Evolutionary conservation across 2,797 vertebrate species (phyloP).

Genomic region (Allochrocebus solatus): DNA sequence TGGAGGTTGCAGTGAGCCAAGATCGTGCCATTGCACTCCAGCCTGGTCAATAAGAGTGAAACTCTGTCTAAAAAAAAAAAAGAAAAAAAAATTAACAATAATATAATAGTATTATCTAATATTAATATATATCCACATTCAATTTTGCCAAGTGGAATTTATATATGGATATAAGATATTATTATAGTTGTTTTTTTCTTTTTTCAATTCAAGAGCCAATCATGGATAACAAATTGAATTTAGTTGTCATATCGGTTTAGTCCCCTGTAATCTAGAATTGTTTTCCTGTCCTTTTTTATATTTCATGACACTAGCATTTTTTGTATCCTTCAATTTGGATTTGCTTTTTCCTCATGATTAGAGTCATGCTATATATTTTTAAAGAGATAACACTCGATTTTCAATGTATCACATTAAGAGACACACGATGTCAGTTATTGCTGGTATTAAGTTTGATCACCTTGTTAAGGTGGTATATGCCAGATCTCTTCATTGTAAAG

Average conservation of each 20-base stretch:
- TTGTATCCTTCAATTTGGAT: neutral
- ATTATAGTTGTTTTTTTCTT: neutral
- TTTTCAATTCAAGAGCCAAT: neutral
- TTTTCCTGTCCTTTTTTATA: neutral
- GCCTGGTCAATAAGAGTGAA: too few relatives aligned
- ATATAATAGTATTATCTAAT: neutral
- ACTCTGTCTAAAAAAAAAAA: too few relatives aligned
- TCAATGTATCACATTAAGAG: neutral
- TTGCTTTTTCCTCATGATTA: neutral
- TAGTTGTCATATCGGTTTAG: neutral
- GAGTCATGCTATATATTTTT: neutral
- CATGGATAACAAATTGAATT: neutral
- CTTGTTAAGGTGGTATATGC: neutral
- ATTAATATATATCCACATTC: neutral
- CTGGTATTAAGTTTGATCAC: neutral
- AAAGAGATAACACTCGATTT: neutral
- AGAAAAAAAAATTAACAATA: neutral
- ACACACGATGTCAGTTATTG: neutral
- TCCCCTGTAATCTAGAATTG: neutral
- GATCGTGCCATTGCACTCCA: too few relatives aligned
- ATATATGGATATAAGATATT: neutral
- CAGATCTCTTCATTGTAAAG: neutral
- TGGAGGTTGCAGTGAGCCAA: too few relatives aligned
- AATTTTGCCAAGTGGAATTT: neutral
- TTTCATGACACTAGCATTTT: conserved; percentile 4